Base-by-base conservation (phyloP, 2,888 invertebrate genomes). In the Thereva nobilitata region DNA sequence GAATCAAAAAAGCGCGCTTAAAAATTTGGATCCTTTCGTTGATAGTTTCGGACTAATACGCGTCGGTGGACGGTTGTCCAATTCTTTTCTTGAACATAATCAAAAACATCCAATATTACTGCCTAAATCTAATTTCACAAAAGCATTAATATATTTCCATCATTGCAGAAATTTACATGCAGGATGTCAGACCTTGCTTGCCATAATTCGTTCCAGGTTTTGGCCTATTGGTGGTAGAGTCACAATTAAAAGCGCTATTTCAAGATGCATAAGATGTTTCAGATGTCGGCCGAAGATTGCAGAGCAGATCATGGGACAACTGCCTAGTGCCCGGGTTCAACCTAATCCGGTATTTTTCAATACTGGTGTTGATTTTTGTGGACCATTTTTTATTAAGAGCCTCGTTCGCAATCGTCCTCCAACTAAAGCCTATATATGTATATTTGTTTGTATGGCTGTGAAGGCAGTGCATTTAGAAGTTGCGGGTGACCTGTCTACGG, bases 21-120 rank as follows among this genome's bases (percentile, higher is more conserved):
- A 34, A 34, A 7, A 5, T 7, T 12, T 52, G 5, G 12, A 52
- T 5, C 12, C 52, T 4, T 52, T 52, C 7, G 12, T 52, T 0
- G 52, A 52, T 52, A 52, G 37, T 12, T 2, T 0, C 7, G 52
- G 12, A 7, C 9, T 52, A 34, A 10, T 52, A 7, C 23, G 52
- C 0, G 52, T 52, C 1, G 52, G 52, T 7, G 52, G 52, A 5
- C 10, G 52, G 23, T 10, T 52, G 2, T 2, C 7, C 0, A 52
- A 34, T 7, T 12, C 52, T 4, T 4, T 52, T 10, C 12, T 73
- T 5, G 44, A 44, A 44, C 8, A 44, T 8, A n/a, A 44, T 44
- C 44, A 44, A 44, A 44, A 44, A n/a, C 44, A 44, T 3, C 44
- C 44, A 8, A 44, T 44, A 44, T 8, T 44, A 3, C 2, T 44